Conservation (phyloP, 2,797 vertebrate genomes). For the Enteromius unitaeniatus region DNA sequence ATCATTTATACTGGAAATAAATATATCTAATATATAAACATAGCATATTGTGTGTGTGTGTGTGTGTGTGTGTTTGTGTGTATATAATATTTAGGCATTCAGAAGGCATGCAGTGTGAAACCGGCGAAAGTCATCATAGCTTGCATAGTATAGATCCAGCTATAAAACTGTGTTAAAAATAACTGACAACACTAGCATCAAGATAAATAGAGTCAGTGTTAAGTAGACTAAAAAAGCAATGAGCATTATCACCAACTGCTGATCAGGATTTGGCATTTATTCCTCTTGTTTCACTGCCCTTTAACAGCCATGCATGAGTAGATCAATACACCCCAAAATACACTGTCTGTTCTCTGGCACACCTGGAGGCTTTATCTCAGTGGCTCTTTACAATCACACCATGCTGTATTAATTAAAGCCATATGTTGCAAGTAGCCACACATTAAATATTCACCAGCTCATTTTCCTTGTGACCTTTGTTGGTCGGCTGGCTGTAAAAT, state of each 20-base stretch:
- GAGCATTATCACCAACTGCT: conserved; percentile 5
- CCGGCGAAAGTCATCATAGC: too few species aligned
- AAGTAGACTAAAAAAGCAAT: not conserved
- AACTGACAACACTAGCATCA: not conserved
- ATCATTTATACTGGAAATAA: too few species aligned
- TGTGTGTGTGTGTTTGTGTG: too few species aligned
- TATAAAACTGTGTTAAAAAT: too few species aligned
- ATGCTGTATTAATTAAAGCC: conserved; percentile 62
- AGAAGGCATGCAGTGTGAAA: too few species aligned
- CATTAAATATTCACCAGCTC: conserved; percentile 71
- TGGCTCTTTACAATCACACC: conserved; percentile 39
- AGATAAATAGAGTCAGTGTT: not conserved
- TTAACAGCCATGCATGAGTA: conserved; percentile 4
- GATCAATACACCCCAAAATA: conserved; percentile 44
- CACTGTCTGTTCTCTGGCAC: conserved; percentile 26
- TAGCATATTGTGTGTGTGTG: too few species aligned
- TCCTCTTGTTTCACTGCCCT: conserved; percentile 6
- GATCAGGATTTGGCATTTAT: not conserved
- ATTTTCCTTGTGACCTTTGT: conserved; percentile 67
- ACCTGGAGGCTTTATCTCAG: conserved; percentile 30
- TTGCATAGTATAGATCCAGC: too few species aligned
- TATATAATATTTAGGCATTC: too few species aligned
- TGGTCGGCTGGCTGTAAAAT: conserved; percentile 42
- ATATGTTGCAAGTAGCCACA: conserved; percentile 63
- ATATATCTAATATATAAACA: too few species aligned